Evolutionary conservation across 2,113 vertebrate species (phyloP).

Genomic region (Blennius ocellaris): DNA sequence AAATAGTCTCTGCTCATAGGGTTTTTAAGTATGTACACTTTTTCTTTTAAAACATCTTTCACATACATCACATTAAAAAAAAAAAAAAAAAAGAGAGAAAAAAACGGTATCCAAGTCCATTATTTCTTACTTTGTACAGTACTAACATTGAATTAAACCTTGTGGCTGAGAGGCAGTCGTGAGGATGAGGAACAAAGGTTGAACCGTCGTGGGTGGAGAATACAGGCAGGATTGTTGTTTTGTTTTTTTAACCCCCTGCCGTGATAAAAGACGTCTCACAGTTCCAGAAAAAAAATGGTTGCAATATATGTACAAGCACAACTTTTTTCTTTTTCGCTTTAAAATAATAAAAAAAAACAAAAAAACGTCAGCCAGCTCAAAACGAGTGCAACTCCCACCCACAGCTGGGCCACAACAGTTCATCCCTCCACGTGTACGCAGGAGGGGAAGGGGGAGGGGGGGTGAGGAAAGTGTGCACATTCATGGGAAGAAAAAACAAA

Average conservation of each 20-base stretch:
- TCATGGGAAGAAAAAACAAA: constrained; percentile 56
- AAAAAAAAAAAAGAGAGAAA: constrained; percentile 78
- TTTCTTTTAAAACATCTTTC: constrained; percentile 65
- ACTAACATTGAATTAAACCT: constrained; percentile 76
- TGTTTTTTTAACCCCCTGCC: constrained; percentile 35
- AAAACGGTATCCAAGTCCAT: constrained; percentile 74
- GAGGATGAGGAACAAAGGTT: constrained; percentile 29
- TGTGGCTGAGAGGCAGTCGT: constrained; percentile 61
- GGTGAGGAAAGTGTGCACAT: constrained; percentile 58
- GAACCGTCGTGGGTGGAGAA: constrained; percentile 28
- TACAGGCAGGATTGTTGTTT: constrained; percentile 56
- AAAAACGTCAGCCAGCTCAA: constrained; percentile 11
- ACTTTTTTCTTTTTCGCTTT: constrained; percentile 1
- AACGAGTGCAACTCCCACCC: constrained; percentile 2
- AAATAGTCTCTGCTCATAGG: constrained; percentile 61
- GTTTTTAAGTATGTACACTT: constrained; percentile 75
- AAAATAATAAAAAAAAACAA: no score
- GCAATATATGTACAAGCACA: constrained; percentile 61
- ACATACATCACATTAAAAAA: constrained; percentile 79
- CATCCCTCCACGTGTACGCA: constrained; percentile 27
- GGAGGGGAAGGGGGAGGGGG: not conserved
- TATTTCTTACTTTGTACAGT: constrained; percentile 81
- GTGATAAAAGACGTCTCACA: constrained; percentile 44
- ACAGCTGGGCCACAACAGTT: constrained; percentile 37
- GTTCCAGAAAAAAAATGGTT: constrained; percentile 52